Evolutionary conservation across 2,113 vertebrate genomes (phyloP).

Genomic region (Nycticryphes semicollaris): DNA sequence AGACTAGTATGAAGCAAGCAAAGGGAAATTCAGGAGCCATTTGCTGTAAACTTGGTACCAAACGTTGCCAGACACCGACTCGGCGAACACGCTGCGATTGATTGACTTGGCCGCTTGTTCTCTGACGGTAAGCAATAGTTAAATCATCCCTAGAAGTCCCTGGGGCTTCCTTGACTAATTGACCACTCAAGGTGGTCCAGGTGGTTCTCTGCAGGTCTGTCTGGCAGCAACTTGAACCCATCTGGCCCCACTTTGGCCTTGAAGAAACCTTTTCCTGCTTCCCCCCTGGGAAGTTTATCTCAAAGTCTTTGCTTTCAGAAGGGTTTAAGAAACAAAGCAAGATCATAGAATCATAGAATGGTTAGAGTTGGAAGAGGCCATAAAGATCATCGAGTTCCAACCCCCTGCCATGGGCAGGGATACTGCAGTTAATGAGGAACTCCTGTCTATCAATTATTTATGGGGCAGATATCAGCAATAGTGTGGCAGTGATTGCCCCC

Average conservation of each 20-base stretch:
- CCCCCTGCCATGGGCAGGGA: no score
- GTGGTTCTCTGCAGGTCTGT: slow-evolving; percentile 13
- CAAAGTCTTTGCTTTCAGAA: background rate
- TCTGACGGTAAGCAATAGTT: background rate
- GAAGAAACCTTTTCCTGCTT: background rate
- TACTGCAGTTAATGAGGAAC: background rate
- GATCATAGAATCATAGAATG: no score
- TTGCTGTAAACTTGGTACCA: background rate
- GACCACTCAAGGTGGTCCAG: background rate
- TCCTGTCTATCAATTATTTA: background rate
- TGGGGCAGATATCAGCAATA: background rate
- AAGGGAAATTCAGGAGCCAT: background rate
- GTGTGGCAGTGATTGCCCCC: no score
- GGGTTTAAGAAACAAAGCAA: background rate
- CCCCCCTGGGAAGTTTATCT: background rate
- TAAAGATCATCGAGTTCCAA: no score
- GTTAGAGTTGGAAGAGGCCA: no score
- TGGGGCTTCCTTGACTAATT: slow-evolving; percentile 17
- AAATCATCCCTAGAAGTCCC: background rate
- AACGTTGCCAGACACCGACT: background rate
- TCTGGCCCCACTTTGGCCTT: background rate
- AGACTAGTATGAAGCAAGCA: background rate
- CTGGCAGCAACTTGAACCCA: background rate
- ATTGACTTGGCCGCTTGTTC: background rate
- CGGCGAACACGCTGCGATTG: rapidly evolving